Evolutionary conservation across 2,888 invertebrate species (phyloP), one percentile per base, ranked within the genome.

Genomic region (Meta bourneti): DNA sequence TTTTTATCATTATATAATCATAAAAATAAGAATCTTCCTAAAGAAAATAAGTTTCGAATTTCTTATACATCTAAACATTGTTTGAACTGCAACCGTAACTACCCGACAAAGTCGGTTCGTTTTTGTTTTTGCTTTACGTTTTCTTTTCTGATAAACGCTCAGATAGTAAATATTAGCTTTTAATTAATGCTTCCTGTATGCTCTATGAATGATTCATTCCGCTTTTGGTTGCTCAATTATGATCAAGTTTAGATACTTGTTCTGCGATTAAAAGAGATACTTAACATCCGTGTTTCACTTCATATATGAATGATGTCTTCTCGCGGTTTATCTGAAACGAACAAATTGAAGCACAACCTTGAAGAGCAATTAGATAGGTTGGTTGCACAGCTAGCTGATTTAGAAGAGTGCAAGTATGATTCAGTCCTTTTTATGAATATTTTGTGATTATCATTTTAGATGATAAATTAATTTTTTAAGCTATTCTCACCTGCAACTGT

Each of bases 301-400:
- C 34, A 48, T n/a, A 69, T 69, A 48, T 54, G 49, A 49, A 77
- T 71, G 81, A 93, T 93, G 93, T 84, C 92, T 16, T 96, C 96
- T 0, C 95, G 95, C 93, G 96, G 96, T 70, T 95, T 95, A 95
- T 95, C 95, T 79, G 97, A 97, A 95, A 97, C 96, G 9, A 96
- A 96, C 92, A 96, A 96, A 94, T 94, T 97, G 61, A 96, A 95
- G 93, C 95, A 96, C 93, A 97, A 97, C 95, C 94, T 97, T 69
- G 96, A 97, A 94, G 96, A 96, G 93, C 97, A 97, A 94, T 94
- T 97, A 79, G 96, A 97, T 93, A 95, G 97, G 92, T 95, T 97
- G 78, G 96, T 97, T 75, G 96, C 96, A 94, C 97, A 97, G 94
- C 94, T 97, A 78, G 95, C 96, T 79, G 97, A 97, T 94, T 95